Evolutionary conservation across 2,113 vertebrate species (phyloP).

Genomic region (Otis tarda): DNA sequence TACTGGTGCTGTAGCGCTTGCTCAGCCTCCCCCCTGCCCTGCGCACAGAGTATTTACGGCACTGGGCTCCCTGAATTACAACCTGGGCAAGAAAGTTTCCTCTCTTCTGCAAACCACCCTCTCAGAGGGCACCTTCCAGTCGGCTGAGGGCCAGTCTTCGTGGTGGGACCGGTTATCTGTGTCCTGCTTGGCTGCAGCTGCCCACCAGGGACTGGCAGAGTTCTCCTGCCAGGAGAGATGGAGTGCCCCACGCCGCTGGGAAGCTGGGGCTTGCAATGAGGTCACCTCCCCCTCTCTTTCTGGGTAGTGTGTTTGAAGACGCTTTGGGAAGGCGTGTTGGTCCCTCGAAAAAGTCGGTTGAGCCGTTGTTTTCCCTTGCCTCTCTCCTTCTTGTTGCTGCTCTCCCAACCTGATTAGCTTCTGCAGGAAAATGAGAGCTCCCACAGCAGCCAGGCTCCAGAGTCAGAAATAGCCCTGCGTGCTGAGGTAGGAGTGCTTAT

Average conservation of each 20-base stretch:
- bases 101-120: background rate
- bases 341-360: background rate
- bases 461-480: background rate
- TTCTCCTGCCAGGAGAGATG: background rate
- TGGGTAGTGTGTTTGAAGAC: background rate
- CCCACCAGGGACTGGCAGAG: background rate
- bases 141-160: background rate
- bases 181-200: background rate
- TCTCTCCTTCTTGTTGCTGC: background rate
- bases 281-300: background rate
- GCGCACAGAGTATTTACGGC: background rate
- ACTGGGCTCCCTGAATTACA: background rate
- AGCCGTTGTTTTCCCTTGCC: background rate
- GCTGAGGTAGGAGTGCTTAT: background rate
- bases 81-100: background rate
- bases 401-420: background rate
- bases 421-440: background rate
- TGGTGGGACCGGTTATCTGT: background rate
- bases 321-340: background rate
- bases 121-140: background rate
- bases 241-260: accelerated
- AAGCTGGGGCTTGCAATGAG: background rate
- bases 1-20: background rate
- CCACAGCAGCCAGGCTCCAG: background rate
- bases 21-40: background rate